Evolutionary conservation across 2,113 vertebrate species (phyloP).

Genomic region (Chunga burmeisteri): DNA sequence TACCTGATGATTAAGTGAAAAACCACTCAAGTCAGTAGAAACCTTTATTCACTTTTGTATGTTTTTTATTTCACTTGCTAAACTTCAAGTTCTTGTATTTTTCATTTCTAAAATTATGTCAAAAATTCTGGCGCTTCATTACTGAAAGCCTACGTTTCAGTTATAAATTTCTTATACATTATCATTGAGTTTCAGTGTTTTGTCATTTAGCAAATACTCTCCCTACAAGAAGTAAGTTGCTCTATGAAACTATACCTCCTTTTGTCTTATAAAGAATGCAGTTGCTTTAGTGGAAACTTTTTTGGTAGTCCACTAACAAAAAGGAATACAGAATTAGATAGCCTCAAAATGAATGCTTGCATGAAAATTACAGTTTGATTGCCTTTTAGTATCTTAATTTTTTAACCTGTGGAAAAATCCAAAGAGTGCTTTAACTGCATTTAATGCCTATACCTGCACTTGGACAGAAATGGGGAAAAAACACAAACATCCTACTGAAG

Average conservation of each 20-base stretch:
- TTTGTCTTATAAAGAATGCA: not conserved
- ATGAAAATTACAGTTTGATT: not conserved
- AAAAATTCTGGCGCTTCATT: not conserved
- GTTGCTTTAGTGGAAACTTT: not conserved
- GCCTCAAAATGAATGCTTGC: not conserved
- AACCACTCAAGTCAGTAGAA: not conserved
- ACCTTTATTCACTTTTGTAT: not conserved
- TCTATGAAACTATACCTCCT: not conserved
- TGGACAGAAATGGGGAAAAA: not conserved
- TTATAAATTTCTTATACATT: not conserved
- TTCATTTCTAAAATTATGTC: not conserved
- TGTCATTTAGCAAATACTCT: not conserved
- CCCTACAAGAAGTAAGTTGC: not conserved
- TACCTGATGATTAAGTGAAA: not conserved
- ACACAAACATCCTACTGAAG: not conserved
- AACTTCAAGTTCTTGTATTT: not conserved
- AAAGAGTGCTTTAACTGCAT: not conserved
- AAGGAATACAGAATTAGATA: not conserved
- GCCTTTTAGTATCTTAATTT: not conserved
- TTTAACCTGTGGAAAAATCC: not conserved
- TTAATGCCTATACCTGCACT: not conserved
- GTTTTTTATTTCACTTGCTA: not conserved
- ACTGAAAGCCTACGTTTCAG: not conserved
- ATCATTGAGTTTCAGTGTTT: not conserved
- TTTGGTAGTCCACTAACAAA: not conserved